Percentiles rank a stretch among this genome's conserved stretches.
These are phyloP conservation scores for Apostichopus californicus DNA, from an alignment of 35 echinoderm and acorn worm species.

Conservation along the genomic window DNA sequence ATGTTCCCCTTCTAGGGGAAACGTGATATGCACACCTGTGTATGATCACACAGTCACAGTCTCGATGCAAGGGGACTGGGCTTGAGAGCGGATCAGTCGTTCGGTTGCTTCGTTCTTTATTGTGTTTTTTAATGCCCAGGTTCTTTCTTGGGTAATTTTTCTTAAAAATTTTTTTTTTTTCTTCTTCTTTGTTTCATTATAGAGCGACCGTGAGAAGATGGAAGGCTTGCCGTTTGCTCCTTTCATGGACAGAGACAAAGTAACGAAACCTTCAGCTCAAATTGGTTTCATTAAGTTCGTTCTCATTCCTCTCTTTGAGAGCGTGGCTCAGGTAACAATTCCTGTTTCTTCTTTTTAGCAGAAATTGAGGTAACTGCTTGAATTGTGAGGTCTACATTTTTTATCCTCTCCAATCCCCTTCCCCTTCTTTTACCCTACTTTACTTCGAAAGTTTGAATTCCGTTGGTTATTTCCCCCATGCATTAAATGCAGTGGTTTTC, in stretches of 20 bases:
- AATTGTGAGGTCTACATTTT: too few species aligned
- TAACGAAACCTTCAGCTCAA: constrained; percentile 88
- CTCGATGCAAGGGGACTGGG: background rate
- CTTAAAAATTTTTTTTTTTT: background rate
- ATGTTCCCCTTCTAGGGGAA: background rate
- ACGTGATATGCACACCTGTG: too few species aligned
- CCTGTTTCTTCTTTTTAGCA: background rate
- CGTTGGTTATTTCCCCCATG: too few species aligned
- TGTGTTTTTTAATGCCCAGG: background rate
- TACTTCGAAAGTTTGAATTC: too few species aligned
- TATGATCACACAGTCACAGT: too few species aligned
- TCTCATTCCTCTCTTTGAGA: constrained; percentile 88
- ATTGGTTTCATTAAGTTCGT: constrained; percentile 95
- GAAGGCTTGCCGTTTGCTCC: constrained; percentile 88
- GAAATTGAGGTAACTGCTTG: background rate
- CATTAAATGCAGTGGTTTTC: too few species aligned
- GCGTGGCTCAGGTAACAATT: constrained; percentile 71
- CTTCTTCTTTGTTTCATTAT: background rate
- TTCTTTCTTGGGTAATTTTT: background rate
- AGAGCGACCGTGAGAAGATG: constrained; percentile 96
- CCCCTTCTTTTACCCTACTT: background rate
- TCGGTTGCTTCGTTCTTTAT: background rate
- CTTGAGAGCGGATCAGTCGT: background rate
- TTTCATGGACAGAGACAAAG: constrained; percentile 95
- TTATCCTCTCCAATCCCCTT: too few species aligned